These are phyloP conservation scores for Stegodyphus dumicola DNA, from an alignment of 1,140 invertebrate species.

Conservation along the genomic window DNA sequence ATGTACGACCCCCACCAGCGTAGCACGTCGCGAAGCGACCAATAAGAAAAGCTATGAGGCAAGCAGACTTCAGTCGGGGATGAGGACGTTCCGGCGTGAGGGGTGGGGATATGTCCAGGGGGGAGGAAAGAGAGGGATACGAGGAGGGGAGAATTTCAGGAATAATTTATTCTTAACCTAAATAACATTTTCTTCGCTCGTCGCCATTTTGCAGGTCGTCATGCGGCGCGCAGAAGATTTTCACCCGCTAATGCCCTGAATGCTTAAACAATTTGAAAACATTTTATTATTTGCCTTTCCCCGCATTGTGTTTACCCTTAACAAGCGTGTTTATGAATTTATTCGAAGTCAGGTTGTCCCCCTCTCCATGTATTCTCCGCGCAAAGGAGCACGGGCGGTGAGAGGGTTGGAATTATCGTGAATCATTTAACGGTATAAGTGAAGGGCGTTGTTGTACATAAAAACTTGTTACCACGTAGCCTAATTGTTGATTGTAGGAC, in stretches of 20 bases:
- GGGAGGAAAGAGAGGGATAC: background rate
- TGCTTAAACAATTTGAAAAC: constrained; percentile 60
- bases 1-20: background rate
- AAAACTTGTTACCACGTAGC: too few relatives aligned
- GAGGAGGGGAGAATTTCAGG: constrained; percentile 37
- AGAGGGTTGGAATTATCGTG: background rate
- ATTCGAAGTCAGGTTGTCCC: too few relatives aligned
- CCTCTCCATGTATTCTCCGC: too few relatives aligned
- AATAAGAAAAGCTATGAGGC: constrained; percentile 48
- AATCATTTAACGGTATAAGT: too few relatives aligned
- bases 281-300: constrained; percentile 47
- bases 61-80: constrained; percentile 7
- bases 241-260: constrained; percentile 30
- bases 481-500: too few relatives aligned
- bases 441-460: too few relatives aligned
- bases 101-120: background rate
- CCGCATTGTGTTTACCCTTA: constrained; percentile 37
- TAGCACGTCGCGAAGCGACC: constrained; percentile 8
- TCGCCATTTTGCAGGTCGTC: constrained; percentile 12
- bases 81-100: background rate
- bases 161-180: constrained; percentile 61
- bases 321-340: constrained; percentile 52
- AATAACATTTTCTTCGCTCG: constrained; percentile 58
- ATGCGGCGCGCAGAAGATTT: constrained; percentile 16
- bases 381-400: too few relatives aligned